Evolutionary conservation across 2,797 vertebrate genomes (phyloP).

Genomic region (Cirrhinus molitorella): DNA sequence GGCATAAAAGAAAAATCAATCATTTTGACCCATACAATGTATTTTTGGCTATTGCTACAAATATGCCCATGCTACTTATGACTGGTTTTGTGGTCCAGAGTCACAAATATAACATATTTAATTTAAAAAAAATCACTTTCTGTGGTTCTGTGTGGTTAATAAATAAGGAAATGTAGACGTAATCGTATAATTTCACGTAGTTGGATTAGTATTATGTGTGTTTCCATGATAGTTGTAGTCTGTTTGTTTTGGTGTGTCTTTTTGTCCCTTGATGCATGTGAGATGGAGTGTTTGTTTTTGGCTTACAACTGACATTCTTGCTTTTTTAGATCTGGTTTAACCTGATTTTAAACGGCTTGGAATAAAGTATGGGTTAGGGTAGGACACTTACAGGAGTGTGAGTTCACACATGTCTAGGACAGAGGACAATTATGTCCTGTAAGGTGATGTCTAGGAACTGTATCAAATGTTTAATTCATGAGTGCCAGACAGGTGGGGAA

Average conservation of each 20-base stretch:
- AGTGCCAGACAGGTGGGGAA: neutral
- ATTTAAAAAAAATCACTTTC: neutral
- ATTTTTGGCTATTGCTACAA: no score
- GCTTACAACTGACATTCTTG: neutral
- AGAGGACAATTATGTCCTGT: neutral
- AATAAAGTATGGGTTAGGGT: neutral
- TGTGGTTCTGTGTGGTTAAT: neutral
- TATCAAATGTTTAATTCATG: neutral
- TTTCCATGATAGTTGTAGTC: no score
- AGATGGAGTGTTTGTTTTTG: neutral
- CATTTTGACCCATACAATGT: no score
- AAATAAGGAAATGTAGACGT: no score
- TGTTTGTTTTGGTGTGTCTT: conserved; percentile 3
- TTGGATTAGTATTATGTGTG: no score
- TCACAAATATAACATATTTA: no score
- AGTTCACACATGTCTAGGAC: neutral
- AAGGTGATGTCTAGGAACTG: conserved; percentile 8
- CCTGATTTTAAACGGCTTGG: neutral
- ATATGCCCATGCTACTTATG: no score
- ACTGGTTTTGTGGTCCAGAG: no score
- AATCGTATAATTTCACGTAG: no score
- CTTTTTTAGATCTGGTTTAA: conserved; percentile 7
- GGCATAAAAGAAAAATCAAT: no score
- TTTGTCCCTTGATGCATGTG: neutral
- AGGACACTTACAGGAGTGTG: neutral